Evolutionary conservation across 2,888 invertebrate genomes (phyloP).

Genomic region (Tenthredo notha): DNA sequence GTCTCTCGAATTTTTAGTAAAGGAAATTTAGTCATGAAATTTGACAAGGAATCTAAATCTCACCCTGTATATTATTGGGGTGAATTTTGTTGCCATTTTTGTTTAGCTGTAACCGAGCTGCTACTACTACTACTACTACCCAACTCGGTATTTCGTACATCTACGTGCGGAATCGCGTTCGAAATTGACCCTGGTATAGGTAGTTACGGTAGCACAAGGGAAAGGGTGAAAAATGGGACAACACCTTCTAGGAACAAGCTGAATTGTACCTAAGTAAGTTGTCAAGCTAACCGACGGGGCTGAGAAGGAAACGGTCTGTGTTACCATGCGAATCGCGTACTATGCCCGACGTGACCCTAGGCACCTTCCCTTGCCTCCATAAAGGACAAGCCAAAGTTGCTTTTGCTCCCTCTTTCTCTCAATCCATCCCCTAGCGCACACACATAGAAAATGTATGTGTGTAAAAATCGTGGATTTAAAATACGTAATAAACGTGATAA

Average conservation of each 20-base stretch:
- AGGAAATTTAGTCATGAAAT: too few species aligned
- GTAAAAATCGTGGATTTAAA: neutral
- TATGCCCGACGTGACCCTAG: constrained; percentile 62
- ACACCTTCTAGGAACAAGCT: constrained; percentile 40
- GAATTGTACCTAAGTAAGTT: constrained; percentile 52
- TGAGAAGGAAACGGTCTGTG: constrained; percentile 35
- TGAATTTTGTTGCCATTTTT: constrained; percentile 8
- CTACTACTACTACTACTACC: too few species aligned
- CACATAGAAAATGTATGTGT: neutral
- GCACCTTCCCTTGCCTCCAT: constrained; percentile 20
- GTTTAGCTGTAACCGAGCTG: neutral
- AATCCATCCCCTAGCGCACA: constrained; percentile 9
- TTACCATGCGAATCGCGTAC: constrained; percentile 60
- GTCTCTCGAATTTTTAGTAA: too few species aligned
- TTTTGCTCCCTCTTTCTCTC: neutral
- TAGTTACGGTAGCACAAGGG: too few species aligned
- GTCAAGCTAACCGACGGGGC: constrained; percentile 52
- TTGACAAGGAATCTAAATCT: too few species aligned
- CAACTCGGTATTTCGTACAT: neutral
- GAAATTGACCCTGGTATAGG: constrained; percentile 19
- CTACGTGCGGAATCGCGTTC: neutral
- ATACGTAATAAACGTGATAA: constrained; percentile 53
- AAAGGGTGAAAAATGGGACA: constrained; percentile 35
- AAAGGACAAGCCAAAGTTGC: constrained; percentile 48
- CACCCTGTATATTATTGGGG: neutral